phyloP scores from a whole-genome alignment of 1,140 invertebrate species.

The Metopolophium dirhodum region DNA sequence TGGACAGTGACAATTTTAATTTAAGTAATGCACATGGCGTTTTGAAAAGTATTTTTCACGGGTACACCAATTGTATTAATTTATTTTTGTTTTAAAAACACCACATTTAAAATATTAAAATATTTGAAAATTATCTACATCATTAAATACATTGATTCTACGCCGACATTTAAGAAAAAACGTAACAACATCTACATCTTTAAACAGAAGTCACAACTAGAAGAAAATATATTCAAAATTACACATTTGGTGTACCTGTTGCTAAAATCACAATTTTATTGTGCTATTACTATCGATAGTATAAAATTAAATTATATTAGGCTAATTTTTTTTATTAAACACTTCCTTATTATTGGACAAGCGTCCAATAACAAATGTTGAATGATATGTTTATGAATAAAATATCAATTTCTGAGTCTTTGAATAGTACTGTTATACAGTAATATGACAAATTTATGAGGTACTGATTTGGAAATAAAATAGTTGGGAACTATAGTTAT shows the following conservation, averaged over 20 bases:
- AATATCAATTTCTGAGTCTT: neutral
- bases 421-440: neutral
- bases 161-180: neutral
- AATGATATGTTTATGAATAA: neutral
- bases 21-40: conserved; percentile 34
- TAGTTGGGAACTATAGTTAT: conserved; percentile 9
- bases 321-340: neutral
- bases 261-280: neutral
- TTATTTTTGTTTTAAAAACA: neutral
- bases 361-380: neutral
- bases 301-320: conserved; percentile 21
- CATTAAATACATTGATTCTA: neutral
- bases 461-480: conserved; percentile 33
- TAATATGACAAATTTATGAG: neutral
- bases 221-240: conserved; percentile 58
- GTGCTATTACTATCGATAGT: neutral
- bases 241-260: conserved; percentile 55
- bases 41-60: conserved; percentile 35
- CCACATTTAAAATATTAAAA: neutral
- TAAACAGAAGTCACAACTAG: neutral
- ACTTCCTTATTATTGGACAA: neutral
- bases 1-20: neutral
- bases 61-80: conserved; percentile 48
- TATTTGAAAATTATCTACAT: neutral
- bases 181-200: conserved; percentile 45